A percentile compares a stretch with the other conserved stretches of the same genome.
phyloP scores from a whole-genome alignment of 2,113 vertebrate species.

The Salvelinus fontinalis region DNA sequence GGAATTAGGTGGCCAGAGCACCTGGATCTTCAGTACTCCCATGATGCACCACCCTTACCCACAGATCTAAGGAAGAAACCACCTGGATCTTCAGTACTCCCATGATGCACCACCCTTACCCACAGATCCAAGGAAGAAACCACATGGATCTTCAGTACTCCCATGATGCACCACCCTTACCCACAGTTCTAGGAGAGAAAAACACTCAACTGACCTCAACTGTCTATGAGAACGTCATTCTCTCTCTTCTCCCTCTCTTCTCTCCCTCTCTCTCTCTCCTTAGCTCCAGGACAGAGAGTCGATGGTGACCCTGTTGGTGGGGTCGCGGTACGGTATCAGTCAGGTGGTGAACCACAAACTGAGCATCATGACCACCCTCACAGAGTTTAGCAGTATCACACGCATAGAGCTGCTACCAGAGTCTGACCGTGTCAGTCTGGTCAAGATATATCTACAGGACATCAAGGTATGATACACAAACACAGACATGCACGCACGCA shows the following conservation, averaged over 20 bases:
- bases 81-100: too few species aligned
- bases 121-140: too few species aligned
- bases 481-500: slow-evolving; percentile 8
- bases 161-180: neutral
- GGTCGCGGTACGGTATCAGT: slow-evolving; percentile 90
- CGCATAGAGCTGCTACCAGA: slow-evolving; percentile 87
- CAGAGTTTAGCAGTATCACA: slow-evolving; percentile 90
- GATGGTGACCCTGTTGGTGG: slow-evolving; percentile 86
- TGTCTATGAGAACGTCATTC: neutral
- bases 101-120: too few species aligned
- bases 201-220: neutral
- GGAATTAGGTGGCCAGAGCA: too few species aligned
- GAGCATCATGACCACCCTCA: slow-evolving; percentile 86
- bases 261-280: neutral
- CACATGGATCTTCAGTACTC: too few species aligned
- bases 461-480: slow-evolving; percentile 80
- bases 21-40: too few species aligned
- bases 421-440: slow-evolving; percentile 90
- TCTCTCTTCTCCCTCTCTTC: neutral
- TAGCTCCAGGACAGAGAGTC: slow-evolving; percentile 97
- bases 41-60: neutral
- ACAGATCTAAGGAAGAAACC: neutral
- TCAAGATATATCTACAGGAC: slow-evolving; percentile 94
- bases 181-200: neutral
- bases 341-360: slow-evolving; percentile 96